A percentile compares a stretch with the other conserved stretches of the same genome.
phyloP scores from a whole-genome alignment of 2,888 invertebrate species.

The Smittia aterrima region DNA sequence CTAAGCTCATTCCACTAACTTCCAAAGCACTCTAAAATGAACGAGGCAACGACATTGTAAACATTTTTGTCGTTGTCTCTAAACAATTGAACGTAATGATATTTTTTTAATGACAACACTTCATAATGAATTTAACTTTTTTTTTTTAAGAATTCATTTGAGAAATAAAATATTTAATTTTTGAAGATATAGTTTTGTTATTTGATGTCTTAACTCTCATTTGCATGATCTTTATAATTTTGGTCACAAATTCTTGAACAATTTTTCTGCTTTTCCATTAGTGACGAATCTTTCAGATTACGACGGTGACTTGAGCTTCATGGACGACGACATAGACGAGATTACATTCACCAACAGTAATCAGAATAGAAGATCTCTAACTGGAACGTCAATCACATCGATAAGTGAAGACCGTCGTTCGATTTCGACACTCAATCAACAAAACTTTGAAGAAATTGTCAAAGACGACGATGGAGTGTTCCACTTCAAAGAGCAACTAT shows the following conservation, averaged over 20 bases:
- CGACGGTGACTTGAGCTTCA: slow-evolving; percentile 39
- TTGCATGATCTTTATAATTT: neutral
- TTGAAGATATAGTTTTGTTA: neutral
- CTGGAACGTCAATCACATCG: slow-evolving; percentile 38
- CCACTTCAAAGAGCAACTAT: slow-evolving; percentile 1
- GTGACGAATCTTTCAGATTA: slow-evolving; percentile 40
- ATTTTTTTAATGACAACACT: neutral
- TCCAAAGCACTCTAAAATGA: neutral
- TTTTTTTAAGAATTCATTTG: neutral
- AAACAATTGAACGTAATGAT: neutral
- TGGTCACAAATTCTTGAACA: neutral
- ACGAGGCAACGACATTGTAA: no score
- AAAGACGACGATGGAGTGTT: slow-evolving; percentile 26
- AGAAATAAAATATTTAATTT: neutral
- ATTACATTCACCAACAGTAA: slow-evolving; percentile 36
- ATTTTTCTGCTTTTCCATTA: neutral
- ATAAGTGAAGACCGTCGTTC: slow-evolving; percentile 33
- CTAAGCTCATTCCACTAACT: slow-evolving; percentile 11
- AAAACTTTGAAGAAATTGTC: slow-evolving; percentile 19
- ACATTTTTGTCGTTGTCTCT: neutral
- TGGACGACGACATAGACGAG: slow-evolving; percentile 39
- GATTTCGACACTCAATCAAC: slow-evolving; percentile 33
- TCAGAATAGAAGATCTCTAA: slow-evolving; percentile 28
- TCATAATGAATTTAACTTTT: neutral
- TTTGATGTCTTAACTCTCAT: neutral